These are phyloP conservation scores for Pharmacophagus antenor DNA, from an alignment of 2,888 invertebrate species.

Conservation along the genomic window DNA sequence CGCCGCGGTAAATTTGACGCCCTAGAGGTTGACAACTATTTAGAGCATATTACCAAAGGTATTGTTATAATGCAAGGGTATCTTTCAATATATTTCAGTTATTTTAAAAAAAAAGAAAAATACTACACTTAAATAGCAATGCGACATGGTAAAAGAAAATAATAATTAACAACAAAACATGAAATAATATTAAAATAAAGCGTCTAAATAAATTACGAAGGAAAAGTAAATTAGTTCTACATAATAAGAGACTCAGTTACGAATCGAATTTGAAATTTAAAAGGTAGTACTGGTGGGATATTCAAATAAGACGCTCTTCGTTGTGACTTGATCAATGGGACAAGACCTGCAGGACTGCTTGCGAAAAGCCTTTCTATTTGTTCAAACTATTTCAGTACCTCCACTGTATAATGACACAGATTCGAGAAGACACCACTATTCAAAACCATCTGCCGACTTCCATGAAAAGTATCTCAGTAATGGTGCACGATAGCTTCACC, in stretches of 20 bases:
- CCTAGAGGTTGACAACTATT: conserved; percentile 44
- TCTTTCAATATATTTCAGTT: not conserved
- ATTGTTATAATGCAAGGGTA: conserved; percentile 35
- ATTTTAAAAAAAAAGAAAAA: not conserved
- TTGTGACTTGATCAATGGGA: conserved; percentile 35
- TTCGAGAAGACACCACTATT: conserved; percentile 47
- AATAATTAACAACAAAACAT: not conserved
- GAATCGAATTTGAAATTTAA: conserved; percentile 28
- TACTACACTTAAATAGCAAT: not conserved
- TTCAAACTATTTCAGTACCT: conserved; percentile 47
- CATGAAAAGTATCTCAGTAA: conserved; percentile 33
- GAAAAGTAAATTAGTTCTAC: conserved; percentile 23
- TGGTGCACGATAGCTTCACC: conserved; percentile 33
- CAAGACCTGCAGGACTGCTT: conserved; percentile 41
- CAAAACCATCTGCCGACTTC: conserved; percentile 47
- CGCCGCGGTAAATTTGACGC: conserved; percentile 60
- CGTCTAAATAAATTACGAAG: conserved; percentile 4
- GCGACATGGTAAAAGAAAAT: not conserved
- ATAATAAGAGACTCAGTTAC: conserved; percentile 15
- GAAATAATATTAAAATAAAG: not conserved
- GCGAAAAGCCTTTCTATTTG: conserved; percentile 57
- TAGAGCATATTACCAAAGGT: conserved; percentile 41
- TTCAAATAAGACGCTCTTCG: conserved; percentile 38
- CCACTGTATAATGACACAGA: conserved; percentile 49
- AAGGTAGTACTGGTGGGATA: conserved; percentile 26